Percentiles rank a stretch among this genome's conserved stretches.
Evolutionary conservation across 2,888 invertebrate species (phyloP).

Genomic region (Strigamia maritima): DNA sequence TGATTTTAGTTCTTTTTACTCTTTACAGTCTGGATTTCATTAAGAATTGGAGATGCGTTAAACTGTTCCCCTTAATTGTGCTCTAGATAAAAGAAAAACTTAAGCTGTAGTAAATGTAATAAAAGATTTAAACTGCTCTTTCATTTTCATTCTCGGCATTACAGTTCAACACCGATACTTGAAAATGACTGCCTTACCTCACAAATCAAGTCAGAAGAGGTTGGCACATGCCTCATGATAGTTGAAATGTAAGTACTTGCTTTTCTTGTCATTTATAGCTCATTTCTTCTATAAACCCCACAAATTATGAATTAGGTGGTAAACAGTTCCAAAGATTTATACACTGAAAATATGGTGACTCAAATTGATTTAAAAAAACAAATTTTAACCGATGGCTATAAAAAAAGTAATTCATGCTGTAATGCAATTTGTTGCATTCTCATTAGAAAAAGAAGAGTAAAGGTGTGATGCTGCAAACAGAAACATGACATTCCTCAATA

Average conservation of each 20-base stretch:
- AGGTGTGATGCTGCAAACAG: no score
- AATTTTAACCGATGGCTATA: background rate
- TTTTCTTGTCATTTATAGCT: constrained; percentile 4
- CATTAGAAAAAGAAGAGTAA: no score
- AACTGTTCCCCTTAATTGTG: no score
- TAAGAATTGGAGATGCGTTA: no score
- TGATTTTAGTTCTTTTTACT: no score
- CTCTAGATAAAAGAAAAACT: background rate
- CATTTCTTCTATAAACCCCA: background rate
- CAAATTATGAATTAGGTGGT: background rate
- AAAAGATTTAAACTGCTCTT: background rate
- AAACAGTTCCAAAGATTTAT: background rate
- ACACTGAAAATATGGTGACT: background rate
- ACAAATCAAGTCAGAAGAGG: background rate
- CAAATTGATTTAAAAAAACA: background rate
- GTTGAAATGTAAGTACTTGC: constrained; percentile 4
- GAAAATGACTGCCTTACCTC: background rate
- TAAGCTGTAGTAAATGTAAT: background rate
- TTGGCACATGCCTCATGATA: background rate
- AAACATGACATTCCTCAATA: no score
- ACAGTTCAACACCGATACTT: background rate
- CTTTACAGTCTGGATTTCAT: no score
- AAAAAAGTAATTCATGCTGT: background rate
- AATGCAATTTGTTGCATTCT: no score
- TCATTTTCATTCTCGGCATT: background rate